Evolutionary conservation across 2,888 invertebrate species (phyloP), one percentile per base, ranked within the genome.

Genomic region (Aporophyla lueneburgensis): DNA sequence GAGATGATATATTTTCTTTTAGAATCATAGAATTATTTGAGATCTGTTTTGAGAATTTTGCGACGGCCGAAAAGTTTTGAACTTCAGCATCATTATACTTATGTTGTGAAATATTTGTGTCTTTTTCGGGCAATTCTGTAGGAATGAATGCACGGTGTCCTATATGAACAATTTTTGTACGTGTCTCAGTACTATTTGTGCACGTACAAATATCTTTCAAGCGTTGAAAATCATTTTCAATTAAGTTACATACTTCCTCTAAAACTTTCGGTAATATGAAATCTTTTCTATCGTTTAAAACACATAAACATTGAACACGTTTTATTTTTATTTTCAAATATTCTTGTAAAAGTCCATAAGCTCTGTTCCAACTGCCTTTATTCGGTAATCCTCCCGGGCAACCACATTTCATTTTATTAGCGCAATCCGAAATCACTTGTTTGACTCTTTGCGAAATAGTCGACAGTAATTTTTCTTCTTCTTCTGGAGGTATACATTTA

Each of bases 271-370:
- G 92, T 70, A 96, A 87, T 49, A 92, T 70, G 2, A 74, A 72
- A 24, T 92, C 86, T 81, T 91, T 91, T 71, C 84, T 88, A 58
- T 91, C 84, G 27, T 89, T 88, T 62, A 84, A 82, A 65, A 87
- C 74, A 87, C 95, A 95, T 53, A 89, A 80, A 85, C 95, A 95
- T 79, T 95, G 91, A 19, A 93, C 93, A 65, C 92, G 93, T 79
- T 94, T 92, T 40, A 96, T 93, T 94, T 96, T 96, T 1, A 92
- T 90, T 90, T 94, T 95, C 62, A 96, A 90, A 90, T 96, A 96
- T 89, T 96, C 96, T 90, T 95, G 93, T 71, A 96, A 88, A 84
- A 96, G 89, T 63, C 91, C 91, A 77, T 94, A 94, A 2, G 95
- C 96, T 85, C 96, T 92, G 27, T 93, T 92, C 95, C 95, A 96